phyloP scores from a whole-genome alignment of 2,113 vertebrate genomes.

The Eurystomus gularis region DNA sequence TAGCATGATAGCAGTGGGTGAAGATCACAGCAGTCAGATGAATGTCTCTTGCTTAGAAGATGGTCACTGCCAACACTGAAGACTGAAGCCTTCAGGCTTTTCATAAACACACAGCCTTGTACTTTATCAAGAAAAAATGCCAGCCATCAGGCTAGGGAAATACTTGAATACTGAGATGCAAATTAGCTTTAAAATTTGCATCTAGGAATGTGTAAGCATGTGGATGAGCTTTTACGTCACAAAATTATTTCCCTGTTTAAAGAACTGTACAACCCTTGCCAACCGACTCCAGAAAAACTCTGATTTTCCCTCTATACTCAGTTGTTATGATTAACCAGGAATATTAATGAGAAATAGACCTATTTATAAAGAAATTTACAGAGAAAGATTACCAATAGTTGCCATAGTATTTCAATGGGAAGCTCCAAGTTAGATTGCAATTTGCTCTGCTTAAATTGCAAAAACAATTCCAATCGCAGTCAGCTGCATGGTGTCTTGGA shows the following conservation, averaged over 20 bases:
- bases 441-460: background rate
- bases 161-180: background rate
- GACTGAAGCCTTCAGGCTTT: background rate
- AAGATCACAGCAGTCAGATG: slow-evolving; percentile 9
- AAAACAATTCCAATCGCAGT: background rate
- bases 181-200: slow-evolving; percentile 22
- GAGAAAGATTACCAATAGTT: background rate
- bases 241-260: background rate
- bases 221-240: background rate
- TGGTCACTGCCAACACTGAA: background rate
- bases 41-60: background rate
- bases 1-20: background rate
- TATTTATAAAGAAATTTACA: background rate
- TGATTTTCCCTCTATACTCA: background rate
- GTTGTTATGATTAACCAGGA: background rate
- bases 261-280: background rate
- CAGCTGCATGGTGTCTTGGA: background rate
- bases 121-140: slow-evolving; percentile 1
- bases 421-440: background rate
- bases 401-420: background rate
- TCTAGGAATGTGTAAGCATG: background rate
- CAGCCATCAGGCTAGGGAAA: background rate
- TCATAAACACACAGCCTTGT: background rate
- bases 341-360: background rate
- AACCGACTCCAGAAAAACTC: background rate